A percentile compares a stretch with the other conserved stretches of the same genome.
Conservation (phyloP, 2,113 vertebrate genomes). For the Amphiprion ocellaris region DNA sequence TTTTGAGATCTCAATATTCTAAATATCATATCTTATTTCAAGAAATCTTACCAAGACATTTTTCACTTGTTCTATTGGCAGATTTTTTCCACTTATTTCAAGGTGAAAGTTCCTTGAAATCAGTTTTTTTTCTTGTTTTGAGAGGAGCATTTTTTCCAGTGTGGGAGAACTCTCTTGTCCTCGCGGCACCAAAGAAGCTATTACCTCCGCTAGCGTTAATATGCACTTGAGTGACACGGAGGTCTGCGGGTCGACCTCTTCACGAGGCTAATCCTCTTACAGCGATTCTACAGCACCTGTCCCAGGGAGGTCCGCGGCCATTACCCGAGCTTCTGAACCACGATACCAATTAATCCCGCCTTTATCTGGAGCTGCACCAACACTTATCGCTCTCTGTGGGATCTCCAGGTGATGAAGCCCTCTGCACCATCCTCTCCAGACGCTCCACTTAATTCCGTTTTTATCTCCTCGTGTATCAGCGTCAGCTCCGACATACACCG, state of each 20-base stretch:
- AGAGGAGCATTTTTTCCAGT: too few relatives aligned
- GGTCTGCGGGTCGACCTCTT: slow-evolving; percentile 32
- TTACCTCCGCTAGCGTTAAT: slow-evolving; percentile 50
- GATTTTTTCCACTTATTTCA: too few relatives aligned
- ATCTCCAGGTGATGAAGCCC: not conserved
- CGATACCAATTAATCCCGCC: slow-evolving; percentile 59
- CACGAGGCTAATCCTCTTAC: slow-evolving; percentile 61
- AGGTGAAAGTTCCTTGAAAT: too few relatives aligned
- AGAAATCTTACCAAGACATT: too few relatives aligned
- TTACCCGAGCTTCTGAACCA: slow-evolving; percentile 29
- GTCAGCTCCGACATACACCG: not conserved
- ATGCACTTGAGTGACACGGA: slow-evolving; percentile 35
- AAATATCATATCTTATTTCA: too few relatives aligned
- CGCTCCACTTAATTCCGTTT: not conserved
- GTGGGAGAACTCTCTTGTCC: slow-evolving; percentile 34
- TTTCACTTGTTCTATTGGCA: too few relatives aligned
- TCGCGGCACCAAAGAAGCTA: slow-evolving; percentile 17
- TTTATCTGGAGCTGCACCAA: slow-evolving; percentile 23
- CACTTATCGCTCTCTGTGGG: not conserved
- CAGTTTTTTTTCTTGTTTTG: too few relatives aligned
- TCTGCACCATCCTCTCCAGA: not conserved
- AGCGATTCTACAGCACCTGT: slow-evolving; percentile 39
- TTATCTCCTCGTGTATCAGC: slow-evolving; percentile 8
- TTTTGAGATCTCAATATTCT: too few relatives aligned
- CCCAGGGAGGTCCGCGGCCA: slow-evolving; percentile 1